A percentile compares a stretch with the other conserved stretches of the same genome.
phyloP scores from a whole-genome alignment of 2,888 invertebrate genomes.

The Brachyptera putata region DNA sequence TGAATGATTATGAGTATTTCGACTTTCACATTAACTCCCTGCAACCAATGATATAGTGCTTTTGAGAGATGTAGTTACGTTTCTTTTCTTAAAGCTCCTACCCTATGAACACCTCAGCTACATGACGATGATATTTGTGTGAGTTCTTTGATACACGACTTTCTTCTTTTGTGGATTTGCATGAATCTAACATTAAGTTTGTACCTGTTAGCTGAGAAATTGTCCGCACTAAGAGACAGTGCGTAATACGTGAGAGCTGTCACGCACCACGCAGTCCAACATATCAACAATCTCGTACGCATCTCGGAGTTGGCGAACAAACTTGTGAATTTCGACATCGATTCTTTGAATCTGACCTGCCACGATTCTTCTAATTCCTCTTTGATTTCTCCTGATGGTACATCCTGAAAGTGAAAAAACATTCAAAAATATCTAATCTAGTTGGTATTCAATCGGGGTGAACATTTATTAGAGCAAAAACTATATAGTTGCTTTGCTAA shows the following conservation, averaged over 20 bases:
- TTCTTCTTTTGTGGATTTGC: too few species aligned
- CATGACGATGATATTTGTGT: too few species aligned
- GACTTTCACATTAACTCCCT: too few species aligned
- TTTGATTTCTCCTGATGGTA: background rate
- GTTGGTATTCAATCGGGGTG: background rate
- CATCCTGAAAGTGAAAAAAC: background rate
- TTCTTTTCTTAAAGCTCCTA: too few species aligned
- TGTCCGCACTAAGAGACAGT: conserved; percentile 50
- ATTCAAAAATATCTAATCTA: too few species aligned
- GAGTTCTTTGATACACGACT: too few species aligned
- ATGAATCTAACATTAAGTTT: background rate
- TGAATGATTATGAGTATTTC: too few species aligned
- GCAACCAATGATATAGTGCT: too few species aligned
- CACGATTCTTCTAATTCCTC: background rate
- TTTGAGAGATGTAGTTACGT: too few species aligned
- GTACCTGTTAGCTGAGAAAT: conserved; percentile 46
- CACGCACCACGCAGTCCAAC: conserved; percentile 39
- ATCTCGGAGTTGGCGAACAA: conserved; percentile 7
- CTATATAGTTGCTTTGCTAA: too few species aligned
- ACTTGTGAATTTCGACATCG: conserved; percentile 17
- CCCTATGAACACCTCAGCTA: too few species aligned
- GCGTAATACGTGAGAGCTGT: conserved; percentile 40
- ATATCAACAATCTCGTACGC: conserved; percentile 36
- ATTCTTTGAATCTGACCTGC: background rate
- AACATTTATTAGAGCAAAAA: background rate